phyloP scores from a whole-genome alignment of 2,888 invertebrate genomes.

The Pollenia labialis region DNA sequence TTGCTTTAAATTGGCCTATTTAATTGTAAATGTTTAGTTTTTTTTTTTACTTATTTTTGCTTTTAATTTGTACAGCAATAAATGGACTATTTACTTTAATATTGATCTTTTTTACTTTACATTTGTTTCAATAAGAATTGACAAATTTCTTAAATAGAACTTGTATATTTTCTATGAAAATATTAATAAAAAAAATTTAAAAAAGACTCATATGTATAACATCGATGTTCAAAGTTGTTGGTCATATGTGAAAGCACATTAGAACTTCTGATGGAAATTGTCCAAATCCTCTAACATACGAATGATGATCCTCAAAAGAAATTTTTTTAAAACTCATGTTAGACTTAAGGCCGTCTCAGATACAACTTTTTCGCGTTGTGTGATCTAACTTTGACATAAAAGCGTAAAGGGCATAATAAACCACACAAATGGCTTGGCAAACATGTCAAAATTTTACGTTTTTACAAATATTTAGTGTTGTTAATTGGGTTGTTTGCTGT shows the following conservation, averaged over 20 bases:
- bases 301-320: no score
- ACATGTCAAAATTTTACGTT: no score
- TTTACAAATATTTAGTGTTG: no score
- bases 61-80: slow-evolving; percentile 21
- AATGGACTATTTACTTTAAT: slow-evolving; percentile 46
- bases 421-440: no score
- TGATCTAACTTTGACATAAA: no score
- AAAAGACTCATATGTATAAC: slow-evolving; percentile 41
- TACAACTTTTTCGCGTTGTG: no score
- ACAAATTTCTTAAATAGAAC: neutral
- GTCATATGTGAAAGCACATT: neutral
- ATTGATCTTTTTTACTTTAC: neutral
- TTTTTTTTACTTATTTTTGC: neutral
- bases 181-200: neutral
- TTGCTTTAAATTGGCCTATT: slow-evolving; percentile 40
- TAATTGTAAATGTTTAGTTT: slow-evolving; percentile 8
- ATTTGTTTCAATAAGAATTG: neutral
- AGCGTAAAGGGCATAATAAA: no score
- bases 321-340: no score
- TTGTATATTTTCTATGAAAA: slow-evolving; percentile 3
- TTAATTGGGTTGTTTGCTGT: no score
- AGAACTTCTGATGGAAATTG: neutral
- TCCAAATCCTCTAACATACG: no score
- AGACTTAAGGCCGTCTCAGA: no score
- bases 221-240: slow-evolving; percentile 41